Evolutionary conservation across 1,140 invertebrate genomes (phyloP).

Genomic region (Diabrotica undecimpunctata): DNA sequence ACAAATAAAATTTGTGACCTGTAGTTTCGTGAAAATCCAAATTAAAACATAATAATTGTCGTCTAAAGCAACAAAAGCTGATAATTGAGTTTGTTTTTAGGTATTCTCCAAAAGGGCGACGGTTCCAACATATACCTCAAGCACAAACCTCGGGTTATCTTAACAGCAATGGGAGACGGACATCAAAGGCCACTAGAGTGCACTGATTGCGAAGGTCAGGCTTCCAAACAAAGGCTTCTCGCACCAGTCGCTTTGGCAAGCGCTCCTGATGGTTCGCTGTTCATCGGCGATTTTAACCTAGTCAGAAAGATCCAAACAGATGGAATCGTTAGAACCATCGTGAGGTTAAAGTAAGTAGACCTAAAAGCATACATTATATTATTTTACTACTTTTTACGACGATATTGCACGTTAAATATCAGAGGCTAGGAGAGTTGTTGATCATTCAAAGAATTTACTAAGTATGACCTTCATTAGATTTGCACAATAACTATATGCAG

Average conservation of each 20-base stretch:
- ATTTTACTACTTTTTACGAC: too few species aligned
- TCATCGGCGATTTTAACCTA: conserved; percentile 94
- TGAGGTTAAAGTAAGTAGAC: conserved; percentile 78
- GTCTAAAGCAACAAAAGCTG: neutral
- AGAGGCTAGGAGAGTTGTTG: too few species aligned
- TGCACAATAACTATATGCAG: too few species aligned
- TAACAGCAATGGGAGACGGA: conserved; percentile 91
- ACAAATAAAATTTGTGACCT: too few species aligned
- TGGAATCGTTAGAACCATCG: conserved; percentile 81
- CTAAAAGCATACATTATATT: neutral
- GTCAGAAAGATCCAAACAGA: conserved; percentile 86
- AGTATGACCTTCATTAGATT: too few species aligned
- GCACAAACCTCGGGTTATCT: conserved; percentile 85
- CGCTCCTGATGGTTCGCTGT: conserved; percentile 89
- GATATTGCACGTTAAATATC: too few species aligned
- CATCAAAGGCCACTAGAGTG: conserved; percentile 82
- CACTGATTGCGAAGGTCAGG: conserved; percentile 76
- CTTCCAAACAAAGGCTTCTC: conserved; percentile 76
- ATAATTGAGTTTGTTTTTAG: conserved; percentile 47
- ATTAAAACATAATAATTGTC: too few species aligned
- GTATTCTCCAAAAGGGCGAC: conserved; percentile 95
- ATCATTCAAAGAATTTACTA: too few species aligned
- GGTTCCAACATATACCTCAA: conserved; percentile 94
- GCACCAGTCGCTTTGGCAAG: conserved; percentile 89
- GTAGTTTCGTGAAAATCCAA: too few species aligned